A percentile compares a stretch with the other conserved stretches of the same genome.
These are phyloP conservation scores for Saccostrea echinata DNA, from an alignment of 1,140 invertebrate genomes.

Conservation along the genomic window DNA sequence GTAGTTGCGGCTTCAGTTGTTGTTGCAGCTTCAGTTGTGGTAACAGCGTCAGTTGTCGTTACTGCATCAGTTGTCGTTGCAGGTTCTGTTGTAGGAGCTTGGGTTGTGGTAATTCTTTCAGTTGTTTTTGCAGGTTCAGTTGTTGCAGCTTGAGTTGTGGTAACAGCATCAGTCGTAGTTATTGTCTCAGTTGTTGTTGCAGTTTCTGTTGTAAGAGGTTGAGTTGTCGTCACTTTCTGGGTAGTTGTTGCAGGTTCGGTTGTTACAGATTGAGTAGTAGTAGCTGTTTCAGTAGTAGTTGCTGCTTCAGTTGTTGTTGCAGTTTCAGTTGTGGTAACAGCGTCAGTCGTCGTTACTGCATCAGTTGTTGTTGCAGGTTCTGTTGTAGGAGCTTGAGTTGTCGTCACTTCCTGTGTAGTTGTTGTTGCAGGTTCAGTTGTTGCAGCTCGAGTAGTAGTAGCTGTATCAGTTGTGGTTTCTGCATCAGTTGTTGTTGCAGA, in stretches of 20 bases:
- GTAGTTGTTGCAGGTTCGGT: not conserved
- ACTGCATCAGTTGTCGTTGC: not conserved
- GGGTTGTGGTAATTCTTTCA: not conserved
- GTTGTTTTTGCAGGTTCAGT: not conserved
- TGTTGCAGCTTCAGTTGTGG: not conserved
- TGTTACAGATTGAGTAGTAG: not conserved
- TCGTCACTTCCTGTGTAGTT: not conserved
- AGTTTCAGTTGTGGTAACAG: not conserved
- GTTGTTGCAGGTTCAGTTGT: not conserved
- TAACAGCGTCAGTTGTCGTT: not conserved
- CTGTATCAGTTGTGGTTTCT: not conserved
- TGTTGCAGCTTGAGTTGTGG: not conserved
- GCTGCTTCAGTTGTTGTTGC: not conserved
- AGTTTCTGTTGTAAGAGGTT: not conserved
- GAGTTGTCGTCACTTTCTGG: not conserved
- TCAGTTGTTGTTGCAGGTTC: not conserved
- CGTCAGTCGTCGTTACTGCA: not conserved
- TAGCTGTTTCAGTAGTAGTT: not conserved
- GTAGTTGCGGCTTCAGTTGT: not conserved
- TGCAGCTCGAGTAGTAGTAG: not conserved
- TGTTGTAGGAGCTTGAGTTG: not conserved
- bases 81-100: not conserved
- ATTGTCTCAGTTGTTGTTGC: not conserved
- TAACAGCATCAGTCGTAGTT: not conserved
- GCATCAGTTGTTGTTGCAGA: not conserved